Conservation (phyloP, 2,888 invertebrate species). For the Harpalus rubripes region DNA sequence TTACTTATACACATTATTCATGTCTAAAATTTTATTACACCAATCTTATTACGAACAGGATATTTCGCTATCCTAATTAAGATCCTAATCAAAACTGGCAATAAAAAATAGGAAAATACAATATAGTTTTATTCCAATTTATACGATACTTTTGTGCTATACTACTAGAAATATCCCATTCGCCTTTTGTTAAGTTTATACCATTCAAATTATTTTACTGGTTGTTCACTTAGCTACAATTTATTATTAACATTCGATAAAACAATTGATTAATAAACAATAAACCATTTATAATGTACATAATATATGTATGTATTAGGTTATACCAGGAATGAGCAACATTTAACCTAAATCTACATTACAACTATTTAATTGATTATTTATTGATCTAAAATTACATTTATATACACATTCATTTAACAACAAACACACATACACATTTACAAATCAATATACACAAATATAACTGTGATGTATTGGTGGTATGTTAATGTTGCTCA, state of each 20-base stretch:
- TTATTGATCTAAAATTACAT: constrained; percentile 13
- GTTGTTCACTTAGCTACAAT: constrained; percentile 12
- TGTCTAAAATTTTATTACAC: constrained; percentile 36
- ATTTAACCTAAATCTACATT: constrained; percentile 35
- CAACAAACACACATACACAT: constrained; percentile 19
- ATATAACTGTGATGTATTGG: constrained; percentile 26
- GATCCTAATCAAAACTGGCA: constrained; percentile 39
- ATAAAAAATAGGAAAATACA: constrained; percentile 49
- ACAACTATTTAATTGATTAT: constrained; percentile 20
- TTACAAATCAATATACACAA: constrained; percentile 31
- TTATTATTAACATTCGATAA: constrained; percentile 47
- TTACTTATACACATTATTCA: constrained; percentile 25
- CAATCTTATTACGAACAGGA: constrained; percentile 49
- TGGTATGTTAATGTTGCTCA: constrained; percentile 17
- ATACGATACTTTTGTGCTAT: constrained; percentile 31
- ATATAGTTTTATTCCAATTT: constrained; percentile 13
- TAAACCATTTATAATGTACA: constrained; percentile 34
- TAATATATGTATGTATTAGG: constrained; percentile 24
- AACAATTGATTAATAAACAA: constrained; percentile 50
- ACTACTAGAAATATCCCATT: constrained; percentile 39
- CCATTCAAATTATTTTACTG: constrained; percentile 37
- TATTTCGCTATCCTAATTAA: constrained; percentile 32
- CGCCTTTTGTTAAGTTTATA: constrained; percentile 51
- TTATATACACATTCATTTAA: constrained; percentile 26
- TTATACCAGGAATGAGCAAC: constrained; percentile 24